Conservation (phyloP, 2,113 vertebrate genomes). For the Corythornis vintsioides region DNA sequence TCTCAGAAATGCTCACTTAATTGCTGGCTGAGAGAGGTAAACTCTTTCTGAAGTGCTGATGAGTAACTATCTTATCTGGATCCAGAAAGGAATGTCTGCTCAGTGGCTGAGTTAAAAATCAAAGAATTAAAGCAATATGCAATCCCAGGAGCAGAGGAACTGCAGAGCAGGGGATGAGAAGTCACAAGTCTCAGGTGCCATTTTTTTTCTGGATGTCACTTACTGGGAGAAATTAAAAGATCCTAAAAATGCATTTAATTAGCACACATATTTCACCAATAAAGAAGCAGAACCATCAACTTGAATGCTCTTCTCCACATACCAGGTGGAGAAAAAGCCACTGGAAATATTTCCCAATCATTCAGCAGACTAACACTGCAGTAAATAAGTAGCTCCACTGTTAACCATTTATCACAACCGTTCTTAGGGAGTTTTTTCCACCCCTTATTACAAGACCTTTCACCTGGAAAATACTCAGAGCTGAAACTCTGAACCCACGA, state of each 20-base stretch:
- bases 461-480: background rate
- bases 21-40: conserved; percentile 3
- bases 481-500: background rate
- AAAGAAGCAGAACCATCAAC: background rate
- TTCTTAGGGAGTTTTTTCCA: background rate
- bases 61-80: background rate
- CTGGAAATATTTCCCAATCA: background rate
- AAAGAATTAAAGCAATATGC: background rate
- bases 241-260: background rate
- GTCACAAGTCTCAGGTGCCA: background rate
- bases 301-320: background rate
- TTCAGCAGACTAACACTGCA: background rate
- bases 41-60: conserved; percentile 8
- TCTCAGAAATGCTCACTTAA: conserved; percentile 19
- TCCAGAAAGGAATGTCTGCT: conserved; percentile 1
- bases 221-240: background rate
- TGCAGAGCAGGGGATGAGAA: background rate
- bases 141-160: background rate
- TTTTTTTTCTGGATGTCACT: background rate
- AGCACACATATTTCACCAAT: background rate
- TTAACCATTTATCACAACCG: conserved; percentile 6
- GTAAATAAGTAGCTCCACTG: background rate
- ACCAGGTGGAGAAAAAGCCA: background rate
- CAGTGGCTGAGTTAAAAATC: background rate
- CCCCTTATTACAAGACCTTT: background rate